phyloP scores from a whole-genome alignment of 2,797 vertebrate genomes.

The Poecilia velifera region DNA sequence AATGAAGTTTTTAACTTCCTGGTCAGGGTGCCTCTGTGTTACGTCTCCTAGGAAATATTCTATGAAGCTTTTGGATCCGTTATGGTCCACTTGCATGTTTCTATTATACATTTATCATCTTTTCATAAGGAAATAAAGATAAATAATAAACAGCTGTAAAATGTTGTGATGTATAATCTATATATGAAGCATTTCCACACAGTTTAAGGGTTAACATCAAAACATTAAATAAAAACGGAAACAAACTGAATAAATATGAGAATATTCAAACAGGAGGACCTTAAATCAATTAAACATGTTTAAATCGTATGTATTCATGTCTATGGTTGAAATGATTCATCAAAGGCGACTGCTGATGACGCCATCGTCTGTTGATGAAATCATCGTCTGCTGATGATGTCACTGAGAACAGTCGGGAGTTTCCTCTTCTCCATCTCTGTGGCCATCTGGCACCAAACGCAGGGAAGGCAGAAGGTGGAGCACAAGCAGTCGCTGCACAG shows the following conservation, averaged over 20 bases:
- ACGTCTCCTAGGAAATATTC: not conserved
- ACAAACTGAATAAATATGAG: not conserved
- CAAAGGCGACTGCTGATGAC: not conserved
- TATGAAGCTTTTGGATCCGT: no score
- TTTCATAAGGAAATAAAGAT: not conserved
- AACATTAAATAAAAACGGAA: not conserved
- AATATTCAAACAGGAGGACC: not conserved
- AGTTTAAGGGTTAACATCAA: not conserved
- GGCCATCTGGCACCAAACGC: constrained; percentile 76
- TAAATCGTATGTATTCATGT: no score
- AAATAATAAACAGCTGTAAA: not conserved
- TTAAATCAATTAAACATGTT: not conserved
- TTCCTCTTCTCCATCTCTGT: constrained; percentile 60
- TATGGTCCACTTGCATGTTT: not conserved
- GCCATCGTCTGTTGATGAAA: constrained; percentile 4
- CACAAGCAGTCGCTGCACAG: constrained; percentile 66
- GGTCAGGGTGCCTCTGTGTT: not conserved
- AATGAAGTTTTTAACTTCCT: not conserved
- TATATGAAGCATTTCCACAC: not conserved
- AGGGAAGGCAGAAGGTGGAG: constrained; percentile 60
- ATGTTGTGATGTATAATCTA: not conserved
- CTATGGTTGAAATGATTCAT: not conserved
- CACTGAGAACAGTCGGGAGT: constrained; percentile 55
- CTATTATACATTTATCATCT: not conserved
- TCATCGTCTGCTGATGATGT: constrained; percentile 36